phyloP scores from a whole-genome alignment of 2,113 vertebrate species.

The Ctenomys sociabilis region DNA sequence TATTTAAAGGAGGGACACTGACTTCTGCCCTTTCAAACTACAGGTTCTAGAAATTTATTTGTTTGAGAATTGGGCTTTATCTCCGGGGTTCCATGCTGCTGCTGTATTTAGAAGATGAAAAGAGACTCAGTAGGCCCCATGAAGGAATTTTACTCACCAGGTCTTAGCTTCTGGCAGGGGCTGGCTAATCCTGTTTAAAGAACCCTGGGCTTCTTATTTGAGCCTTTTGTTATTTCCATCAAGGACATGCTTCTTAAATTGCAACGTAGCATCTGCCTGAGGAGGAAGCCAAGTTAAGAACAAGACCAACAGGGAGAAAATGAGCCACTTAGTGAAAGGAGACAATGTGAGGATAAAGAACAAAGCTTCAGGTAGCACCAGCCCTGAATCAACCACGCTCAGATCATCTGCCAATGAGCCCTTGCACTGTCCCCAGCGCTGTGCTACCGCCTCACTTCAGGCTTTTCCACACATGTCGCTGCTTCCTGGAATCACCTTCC shows the following conservation, averaged over 20 bases:
- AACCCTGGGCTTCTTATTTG: not conserved
- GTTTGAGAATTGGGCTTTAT: conserved; percentile 1
- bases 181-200: not conserved
- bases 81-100: not conserved
- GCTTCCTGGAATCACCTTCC: not conserved
- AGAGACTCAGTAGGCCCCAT: not conserved
- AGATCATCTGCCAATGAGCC: not conserved
- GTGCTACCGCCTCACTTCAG: too few relatives aligned
- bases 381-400: not conserved
- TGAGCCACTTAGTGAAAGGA: too few relatives aligned
- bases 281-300: not conserved
- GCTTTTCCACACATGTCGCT: not conserved
- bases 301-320: not conserved
- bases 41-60: conserved; percentile 57
- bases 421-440: not conserved
- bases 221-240: not conserved
- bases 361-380: not conserved
- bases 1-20: conserved; percentile 51
- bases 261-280: not conserved
- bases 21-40: conserved; percentile 40
- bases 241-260: not conserved
- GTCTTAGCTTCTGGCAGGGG: not conserved
- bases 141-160: not conserved
- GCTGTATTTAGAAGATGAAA: not conserved
- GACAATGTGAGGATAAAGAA: not conserved